Evolutionary conservation across 2,888 invertebrate species (phyloP).

Genomic region (Pseudoips prasinana): DNA sequence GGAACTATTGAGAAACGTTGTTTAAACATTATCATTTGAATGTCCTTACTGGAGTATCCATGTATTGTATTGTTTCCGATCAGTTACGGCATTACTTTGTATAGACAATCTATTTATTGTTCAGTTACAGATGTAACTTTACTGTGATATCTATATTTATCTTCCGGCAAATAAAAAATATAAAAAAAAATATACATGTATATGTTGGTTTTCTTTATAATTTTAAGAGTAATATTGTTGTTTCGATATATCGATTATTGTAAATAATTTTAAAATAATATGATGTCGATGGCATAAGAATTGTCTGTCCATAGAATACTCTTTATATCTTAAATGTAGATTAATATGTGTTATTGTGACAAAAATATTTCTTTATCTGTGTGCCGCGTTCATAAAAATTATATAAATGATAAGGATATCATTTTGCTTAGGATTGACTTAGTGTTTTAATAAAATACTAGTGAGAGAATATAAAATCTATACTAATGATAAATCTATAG

Average conservation of each 20-base stretch:
- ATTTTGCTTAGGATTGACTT: slow-evolving; percentile 4
- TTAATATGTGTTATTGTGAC: slow-evolving; percentile 34
- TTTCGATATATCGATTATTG: slow-evolving; percentile 44
- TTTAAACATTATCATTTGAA: slow-evolving; percentile 43
- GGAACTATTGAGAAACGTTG: slow-evolving; percentile 76
- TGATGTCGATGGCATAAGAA: slow-evolving; percentile 52
- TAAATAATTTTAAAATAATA: slow-evolving; percentile 58
- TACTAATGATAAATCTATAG: too few relatives aligned
- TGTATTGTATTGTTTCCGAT: slow-evolving; percentile 41
- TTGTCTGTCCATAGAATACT: slow-evolving; percentile 60
- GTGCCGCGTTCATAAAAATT: slow-evolving; percentile 7
- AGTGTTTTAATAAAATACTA: not conserved
- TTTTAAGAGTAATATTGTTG: slow-evolving; percentile 33
- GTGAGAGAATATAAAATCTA: too few relatives aligned
- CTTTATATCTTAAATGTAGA: slow-evolving; percentile 41
- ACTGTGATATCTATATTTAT: slow-evolving; percentile 68
- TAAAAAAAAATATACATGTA: slow-evolving; percentile 25
- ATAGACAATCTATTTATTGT: slow-evolving; percentile 40
- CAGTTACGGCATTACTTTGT: slow-evolving; percentile 33
- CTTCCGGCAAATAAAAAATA: slow-evolving; percentile 35
- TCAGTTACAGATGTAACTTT: slow-evolving; percentile 51
- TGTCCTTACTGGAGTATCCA: slow-evolving; percentile 34
- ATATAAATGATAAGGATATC: slow-evolving; percentile 2
- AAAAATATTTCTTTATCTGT: slow-evolving; percentile 15
- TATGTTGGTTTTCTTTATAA: slow-evolving; percentile 20